These are phyloP conservation scores for Teinopalpus imperialis DNA, from an alignment of 2,888 invertebrate species.

Conservation along the genomic window DNA sequence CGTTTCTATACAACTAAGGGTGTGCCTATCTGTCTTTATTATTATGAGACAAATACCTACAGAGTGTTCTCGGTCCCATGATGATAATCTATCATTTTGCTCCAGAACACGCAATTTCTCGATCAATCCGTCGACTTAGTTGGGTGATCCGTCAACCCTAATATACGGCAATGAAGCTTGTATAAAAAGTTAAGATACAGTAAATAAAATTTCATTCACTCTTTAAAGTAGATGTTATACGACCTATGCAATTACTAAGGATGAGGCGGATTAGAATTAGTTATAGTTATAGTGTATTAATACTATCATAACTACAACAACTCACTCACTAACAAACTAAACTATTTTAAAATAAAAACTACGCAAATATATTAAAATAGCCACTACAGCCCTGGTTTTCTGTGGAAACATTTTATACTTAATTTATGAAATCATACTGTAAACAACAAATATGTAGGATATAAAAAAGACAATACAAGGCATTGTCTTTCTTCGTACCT, in stretches of 20 bases:
- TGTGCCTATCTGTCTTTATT: constrained; percentile 42
- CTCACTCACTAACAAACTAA: no score
- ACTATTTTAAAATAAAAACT: no score
- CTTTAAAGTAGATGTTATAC: constrained; percentile 2
- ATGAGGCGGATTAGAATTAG: background rate
- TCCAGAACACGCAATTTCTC: constrained; percentile 57
- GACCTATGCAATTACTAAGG: constrained; percentile 10
- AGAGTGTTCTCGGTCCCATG: constrained; percentile 52
- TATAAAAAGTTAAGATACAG: constrained; percentile 5
- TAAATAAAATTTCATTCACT: constrained; percentile 10
- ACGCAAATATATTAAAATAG: no score
- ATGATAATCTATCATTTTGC: constrained; percentile 58
- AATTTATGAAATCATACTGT: no score
- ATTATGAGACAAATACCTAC: constrained; percentile 52
- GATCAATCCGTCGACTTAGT: constrained; percentile 53
- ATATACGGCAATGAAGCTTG: background rate
- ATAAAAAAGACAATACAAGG: no score
- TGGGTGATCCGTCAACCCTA: constrained; percentile 39
- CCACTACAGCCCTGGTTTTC: no score
- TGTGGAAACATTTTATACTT: no score
- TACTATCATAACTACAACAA: no score
- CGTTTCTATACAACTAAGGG: constrained; percentile 17
- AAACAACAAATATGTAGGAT: no score
- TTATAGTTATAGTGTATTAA: no score
- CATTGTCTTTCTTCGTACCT: no score